These are phyloP conservation scores for Agelas oroides DNA, from an alignment of 37 sponge, comb jelly and placozoan genomes.

Conservation along the genomic window DNA sequence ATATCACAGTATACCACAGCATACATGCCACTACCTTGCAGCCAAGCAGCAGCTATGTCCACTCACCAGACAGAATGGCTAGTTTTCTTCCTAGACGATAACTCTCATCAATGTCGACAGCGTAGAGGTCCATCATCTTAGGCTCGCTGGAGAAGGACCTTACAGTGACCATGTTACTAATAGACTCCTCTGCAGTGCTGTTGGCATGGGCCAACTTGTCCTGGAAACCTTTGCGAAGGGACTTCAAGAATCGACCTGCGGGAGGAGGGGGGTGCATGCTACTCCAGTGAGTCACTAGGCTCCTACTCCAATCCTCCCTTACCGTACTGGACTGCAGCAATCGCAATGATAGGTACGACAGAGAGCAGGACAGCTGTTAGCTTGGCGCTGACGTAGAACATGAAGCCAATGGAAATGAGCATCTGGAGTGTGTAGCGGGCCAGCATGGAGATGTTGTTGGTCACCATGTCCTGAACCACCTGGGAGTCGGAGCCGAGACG, in stretches of 20 bases:
- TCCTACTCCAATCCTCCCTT: too few relatives aligned
- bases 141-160: constrained; percentile 84
- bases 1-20: too few relatives aligned
- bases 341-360: constrained; percentile 79
- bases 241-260: constrained; percentile 77
- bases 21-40: too few relatives aligned
- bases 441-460: constrained; percentile 81
- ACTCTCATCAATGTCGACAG: constrained; percentile 70
- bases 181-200: constrained; percentile 85
- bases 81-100: constrained; percentile 66
- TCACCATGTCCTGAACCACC: constrained; percentile 83
- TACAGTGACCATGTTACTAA: constrained; percentile 83
- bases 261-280: too few relatives aligned
- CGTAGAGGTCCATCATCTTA: constrained; percentile 62
- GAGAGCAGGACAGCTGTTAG: constrained; percentile 85
- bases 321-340: constrained; percentile 89
- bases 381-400: constrained; percentile 81
- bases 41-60: neutral
- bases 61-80: constrained; percentile 64
- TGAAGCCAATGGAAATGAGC: constrained; percentile 70
- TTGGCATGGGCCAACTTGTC: constrained; percentile 81
- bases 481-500: constrained; percentile 86
- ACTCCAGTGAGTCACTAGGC: too few relatives aligned
- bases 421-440: constrained; percentile 73
- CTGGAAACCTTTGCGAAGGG: constrained; percentile 75